These are phyloP conservation scores for Cantharis rufa DNA, from an alignment of 2,888 invertebrate species.

Conservation along the genomic window DNA sequence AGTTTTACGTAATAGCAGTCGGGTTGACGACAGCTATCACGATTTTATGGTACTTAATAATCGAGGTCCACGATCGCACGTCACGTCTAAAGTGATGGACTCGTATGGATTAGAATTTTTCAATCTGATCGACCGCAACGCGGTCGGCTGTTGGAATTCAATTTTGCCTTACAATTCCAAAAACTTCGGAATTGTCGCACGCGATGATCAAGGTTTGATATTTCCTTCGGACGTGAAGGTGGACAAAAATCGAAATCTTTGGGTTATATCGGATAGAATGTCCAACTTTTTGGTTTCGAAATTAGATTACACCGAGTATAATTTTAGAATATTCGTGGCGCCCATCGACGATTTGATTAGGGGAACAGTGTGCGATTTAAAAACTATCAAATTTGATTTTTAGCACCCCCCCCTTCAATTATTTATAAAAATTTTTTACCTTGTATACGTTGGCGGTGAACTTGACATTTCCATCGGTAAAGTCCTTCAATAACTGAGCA, in stretches of 20 bases:
- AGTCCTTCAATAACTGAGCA: slow-evolving; percentile 50
- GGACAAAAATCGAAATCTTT: slow-evolving; percentile 69
- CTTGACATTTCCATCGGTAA: slow-evolving; percentile 37
- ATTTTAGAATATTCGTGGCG: slow-evolving; percentile 76
- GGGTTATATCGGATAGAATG: slow-evolving; percentile 85
- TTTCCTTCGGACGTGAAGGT: slow-evolving; percentile 83
- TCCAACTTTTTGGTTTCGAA: slow-evolving; percentile 71
- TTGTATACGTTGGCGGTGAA: slow-evolving; percentile 57
- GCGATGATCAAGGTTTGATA: slow-evolving; percentile 74
- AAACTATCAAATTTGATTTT: background rate
- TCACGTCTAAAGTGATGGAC: slow-evolving; percentile 75
- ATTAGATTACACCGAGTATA: slow-evolving; percentile 75
- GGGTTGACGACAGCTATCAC: slow-evolving; percentile 70
- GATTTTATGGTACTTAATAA: slow-evolving; percentile 71
- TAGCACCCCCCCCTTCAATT: background rate
- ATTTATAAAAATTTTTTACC: slow-evolving; percentile 51
- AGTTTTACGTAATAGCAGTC: slow-evolving; percentile 69
- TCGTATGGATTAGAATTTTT: slow-evolving; percentile 74
- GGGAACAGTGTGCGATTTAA: slow-evolving; percentile 70
- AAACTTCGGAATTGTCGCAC: slow-evolving; percentile 72
- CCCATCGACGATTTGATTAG: slow-evolving; percentile 68
- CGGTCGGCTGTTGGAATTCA: slow-evolving; percentile 82
- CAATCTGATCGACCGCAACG: slow-evolving; percentile 79
- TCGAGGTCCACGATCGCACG: slow-evolving; percentile 70
- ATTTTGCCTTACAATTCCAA: slow-evolving; percentile 66